These are phyloP conservation scores for Capitulum mitella DNA, from an alignment of 2,888 invertebrate species.

Conservation along the genomic window DNA sequence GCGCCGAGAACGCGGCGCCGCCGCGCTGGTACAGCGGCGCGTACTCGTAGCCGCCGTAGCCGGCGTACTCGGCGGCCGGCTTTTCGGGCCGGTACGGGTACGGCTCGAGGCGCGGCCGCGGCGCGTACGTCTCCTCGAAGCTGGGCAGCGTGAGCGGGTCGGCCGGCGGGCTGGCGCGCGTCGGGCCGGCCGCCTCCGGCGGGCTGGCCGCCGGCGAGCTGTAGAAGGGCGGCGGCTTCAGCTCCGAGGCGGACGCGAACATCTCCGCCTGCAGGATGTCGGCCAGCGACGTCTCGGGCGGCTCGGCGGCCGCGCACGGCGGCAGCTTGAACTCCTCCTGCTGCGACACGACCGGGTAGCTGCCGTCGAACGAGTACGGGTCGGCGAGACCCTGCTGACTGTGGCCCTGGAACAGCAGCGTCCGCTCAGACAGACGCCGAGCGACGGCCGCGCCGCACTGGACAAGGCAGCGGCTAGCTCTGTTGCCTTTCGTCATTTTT, in stretches of 20 bases:
- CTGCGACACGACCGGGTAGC: not conserved
- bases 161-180: slow-evolving; percentile 28
- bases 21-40: slow-evolving; percentile 14
- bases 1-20: not conserved
- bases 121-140: slow-evolving; percentile 36
- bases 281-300: slow-evolving; percentile 2
- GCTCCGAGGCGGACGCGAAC: not conserved
- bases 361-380: not conserved
- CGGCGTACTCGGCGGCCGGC: not conserved
- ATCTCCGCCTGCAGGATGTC: slow-evolving; percentile 21
- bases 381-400: not conserved
- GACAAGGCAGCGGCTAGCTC: no score
- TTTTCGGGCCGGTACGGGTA: slow-evolving; percentile 9
- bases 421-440: not conserved
- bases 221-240: slow-evolving; percentile 33
- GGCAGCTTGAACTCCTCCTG: not conserved
- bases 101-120: slow-evolving; percentile 26
- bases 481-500: not conserved
- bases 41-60: slow-evolving; percentile 19
- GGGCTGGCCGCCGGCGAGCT: slow-evolving; percentile 29
- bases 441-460: not conserved
- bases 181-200: slow-evolving; percentile 24
- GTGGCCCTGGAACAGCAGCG: no score
- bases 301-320: not conserved
- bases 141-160: slow-evolving; percentile 31